phyloP scores from a whole-genome alignment of 2,888 invertebrate genomes.

The Tipula helvola region DNA sequence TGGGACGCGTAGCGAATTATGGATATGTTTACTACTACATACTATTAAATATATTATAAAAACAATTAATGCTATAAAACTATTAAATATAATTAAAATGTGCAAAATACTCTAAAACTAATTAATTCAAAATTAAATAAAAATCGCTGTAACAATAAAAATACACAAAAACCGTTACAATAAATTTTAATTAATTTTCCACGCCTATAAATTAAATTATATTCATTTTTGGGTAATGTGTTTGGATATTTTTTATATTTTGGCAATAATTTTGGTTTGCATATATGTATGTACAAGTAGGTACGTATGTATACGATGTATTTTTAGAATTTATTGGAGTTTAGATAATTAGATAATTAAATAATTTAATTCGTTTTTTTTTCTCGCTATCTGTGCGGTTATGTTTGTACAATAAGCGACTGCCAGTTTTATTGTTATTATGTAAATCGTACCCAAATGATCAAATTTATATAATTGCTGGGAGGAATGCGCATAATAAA shows the following conservation, averaged over 20 bases:
- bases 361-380: not conserved
- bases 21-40: no score
- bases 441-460: not conserved
- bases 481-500: not conserved
- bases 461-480: not conserved
- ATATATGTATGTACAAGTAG: no score
- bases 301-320: not conserved
- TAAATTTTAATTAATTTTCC: slow-evolving; percentile 4
- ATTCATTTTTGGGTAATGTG: not conserved
- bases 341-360: slow-evolving; percentile 4
- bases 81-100: not conserved
- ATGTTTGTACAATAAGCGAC: no score
- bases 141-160: not conserved
- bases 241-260: not conserved
- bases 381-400: not conserved
- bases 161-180: not conserved
- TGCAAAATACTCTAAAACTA: not conserved
- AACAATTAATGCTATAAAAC: not conserved
- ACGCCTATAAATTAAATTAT: not conserved
- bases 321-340: not conserved
- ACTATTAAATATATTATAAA: no score
- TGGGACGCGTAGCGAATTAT: no score
- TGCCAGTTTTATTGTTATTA: not conserved
- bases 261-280: no score
- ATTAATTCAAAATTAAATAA: not conserved